phyloP scores from a whole-genome alignment of 2,113 vertebrate species.

The Scomber colias region DNA sequence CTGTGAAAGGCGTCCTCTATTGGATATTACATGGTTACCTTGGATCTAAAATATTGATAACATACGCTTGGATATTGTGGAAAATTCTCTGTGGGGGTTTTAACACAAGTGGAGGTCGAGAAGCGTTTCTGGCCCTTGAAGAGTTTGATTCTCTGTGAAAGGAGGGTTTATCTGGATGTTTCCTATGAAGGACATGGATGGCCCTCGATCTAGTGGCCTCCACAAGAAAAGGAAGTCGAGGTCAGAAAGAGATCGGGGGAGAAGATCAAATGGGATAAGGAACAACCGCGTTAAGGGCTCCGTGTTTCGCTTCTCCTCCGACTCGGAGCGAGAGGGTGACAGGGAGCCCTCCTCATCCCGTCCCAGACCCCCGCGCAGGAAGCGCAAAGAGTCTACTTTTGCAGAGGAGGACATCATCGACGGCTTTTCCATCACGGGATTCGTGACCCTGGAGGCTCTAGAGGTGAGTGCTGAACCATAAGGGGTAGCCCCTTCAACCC shows the following conservation, averaged over 20 bases:
- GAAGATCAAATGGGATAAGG: constrained; percentile 86
- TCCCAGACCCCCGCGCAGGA: constrained; percentile 92
- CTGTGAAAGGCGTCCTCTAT: constrained; percentile 59
- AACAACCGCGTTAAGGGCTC: constrained; percentile 80
- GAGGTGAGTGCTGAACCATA: constrained; percentile 86
- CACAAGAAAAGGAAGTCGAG: constrained; percentile 94
- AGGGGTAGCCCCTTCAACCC: background rate
- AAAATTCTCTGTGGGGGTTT: constrained; percentile 38
- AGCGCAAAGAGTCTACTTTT: constrained; percentile 92
- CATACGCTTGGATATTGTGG: constrained; percentile 64
- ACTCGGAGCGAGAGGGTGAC: constrained; percentile 91
- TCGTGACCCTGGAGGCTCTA: constrained; percentile 92
- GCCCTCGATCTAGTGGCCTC: constrained; percentile 90
- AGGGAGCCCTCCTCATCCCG: constrained; percentile 89
- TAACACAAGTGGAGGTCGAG: constrained; percentile 48
- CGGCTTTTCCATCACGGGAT: constrained; percentile 94
- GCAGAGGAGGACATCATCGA: constrained; percentile 97
- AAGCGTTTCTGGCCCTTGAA: constrained; percentile 30
- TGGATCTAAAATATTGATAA: constrained; percentile 68
- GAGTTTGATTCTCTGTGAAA: constrained; percentile 44
- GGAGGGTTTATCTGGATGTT: constrained; percentile 63
- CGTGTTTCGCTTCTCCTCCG: constrained; percentile 88
- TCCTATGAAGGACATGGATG: constrained; percentile 88
- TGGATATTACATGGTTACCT: constrained; percentile 69
- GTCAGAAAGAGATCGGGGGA: constrained; percentile 89